These are phyloP conservation scores for Dolichallabes microphthalmus DNA, from an alignment of 2,113 vertebrate genomes.

Conservation along the genomic window DNA sequence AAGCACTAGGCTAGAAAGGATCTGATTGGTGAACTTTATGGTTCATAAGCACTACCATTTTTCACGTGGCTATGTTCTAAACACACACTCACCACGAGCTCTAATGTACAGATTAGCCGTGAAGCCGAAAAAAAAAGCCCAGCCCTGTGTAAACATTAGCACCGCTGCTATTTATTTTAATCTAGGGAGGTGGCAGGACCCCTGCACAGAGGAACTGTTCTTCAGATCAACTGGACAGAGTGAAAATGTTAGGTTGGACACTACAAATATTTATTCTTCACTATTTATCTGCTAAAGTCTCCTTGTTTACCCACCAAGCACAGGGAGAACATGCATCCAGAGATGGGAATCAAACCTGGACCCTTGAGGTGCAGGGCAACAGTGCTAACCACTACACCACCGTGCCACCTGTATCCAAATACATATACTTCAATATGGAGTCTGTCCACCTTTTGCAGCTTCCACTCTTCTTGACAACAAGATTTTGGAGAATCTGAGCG, in stretches of 20 bases:
- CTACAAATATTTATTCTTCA: conserved; percentile 67
- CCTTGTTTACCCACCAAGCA: no score
- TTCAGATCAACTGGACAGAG: conserved; percentile 51
- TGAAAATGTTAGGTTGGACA: conserved; percentile 64
- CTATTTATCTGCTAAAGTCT: conserved; percentile 61
- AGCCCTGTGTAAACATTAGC: conserved; percentile 66
- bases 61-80: neutral
- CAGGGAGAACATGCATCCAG: no score
- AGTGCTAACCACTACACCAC: no score
- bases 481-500: no score
- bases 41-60: neutral
- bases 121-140: conserved; percentile 14
- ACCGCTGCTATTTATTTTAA: conserved; percentile 65
- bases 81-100: neutral
- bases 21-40: neutral
- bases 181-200: conserved; percentile 58
- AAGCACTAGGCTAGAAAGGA: neutral
- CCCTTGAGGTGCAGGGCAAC: no score
- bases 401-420: no score
- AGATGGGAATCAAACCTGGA: no score
- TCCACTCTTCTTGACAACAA: no score
- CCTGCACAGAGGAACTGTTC: neutral
- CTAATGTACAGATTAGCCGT: neutral
- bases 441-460: no score
- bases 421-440: no score